phyloP scores from a whole-genome alignment of 2,888 invertebrate species.

The Teleiodes luculella region DNA sequence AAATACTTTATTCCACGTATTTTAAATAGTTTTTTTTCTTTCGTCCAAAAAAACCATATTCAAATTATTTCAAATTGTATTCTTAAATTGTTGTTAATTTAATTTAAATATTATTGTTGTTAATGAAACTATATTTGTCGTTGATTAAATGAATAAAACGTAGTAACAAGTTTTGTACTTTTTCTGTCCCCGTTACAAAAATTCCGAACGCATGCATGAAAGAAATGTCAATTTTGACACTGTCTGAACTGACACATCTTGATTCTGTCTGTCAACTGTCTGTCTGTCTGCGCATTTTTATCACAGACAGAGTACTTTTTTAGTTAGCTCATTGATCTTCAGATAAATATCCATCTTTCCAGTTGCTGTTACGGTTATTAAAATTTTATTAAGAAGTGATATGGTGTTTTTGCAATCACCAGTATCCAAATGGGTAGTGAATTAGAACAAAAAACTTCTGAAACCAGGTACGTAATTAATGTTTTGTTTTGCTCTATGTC shows the following conservation, averaged over 20 bases:
- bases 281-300: constrained; percentile 14
- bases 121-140: neutral
- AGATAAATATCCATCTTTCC: neutral
- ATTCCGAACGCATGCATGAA: neutral
- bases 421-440: constrained; percentile 69
- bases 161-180: neutral
- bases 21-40: no score
- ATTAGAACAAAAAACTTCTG: constrained; percentile 51
- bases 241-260: neutral
- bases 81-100: neutral
- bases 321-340: constrained; percentile 23
- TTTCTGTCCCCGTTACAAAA: no score
- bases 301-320: no score
- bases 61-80: neutral
- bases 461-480: constrained; percentile 56
- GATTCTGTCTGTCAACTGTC: neutral
- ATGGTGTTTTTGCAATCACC: constrained; percentile 60
- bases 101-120: neutral
- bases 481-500: constrained; percentile 16
- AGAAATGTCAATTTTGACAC: no score
- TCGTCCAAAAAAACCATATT: no score
- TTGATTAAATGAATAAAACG: neutral
- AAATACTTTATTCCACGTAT: no score
- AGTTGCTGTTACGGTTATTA: constrained; percentile 1
- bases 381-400: constrained; percentile 29